Evolutionary conservation across 2,113 vertebrate species (phyloP).

Genomic region (Eulemur rufifrons): DNA sequence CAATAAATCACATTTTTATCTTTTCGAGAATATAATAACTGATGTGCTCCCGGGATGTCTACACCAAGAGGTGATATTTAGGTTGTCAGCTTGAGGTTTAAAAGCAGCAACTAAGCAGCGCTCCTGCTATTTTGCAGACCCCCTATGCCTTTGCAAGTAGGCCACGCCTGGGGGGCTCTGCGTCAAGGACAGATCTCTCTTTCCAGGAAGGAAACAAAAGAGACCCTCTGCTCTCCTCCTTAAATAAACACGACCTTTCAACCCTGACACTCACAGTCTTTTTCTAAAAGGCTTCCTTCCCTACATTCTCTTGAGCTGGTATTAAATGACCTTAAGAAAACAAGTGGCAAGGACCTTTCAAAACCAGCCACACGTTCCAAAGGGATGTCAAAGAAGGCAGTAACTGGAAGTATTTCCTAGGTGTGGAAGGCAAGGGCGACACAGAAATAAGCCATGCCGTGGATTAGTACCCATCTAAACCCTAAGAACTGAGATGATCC

Average conservation of each 20-base stretch:
- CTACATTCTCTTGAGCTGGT: too few relatives aligned
- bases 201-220: neutral
- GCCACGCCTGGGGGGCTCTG: neutral
- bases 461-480: neutral
- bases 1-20: neutral
- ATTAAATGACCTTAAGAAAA: neutral
- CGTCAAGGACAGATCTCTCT: neutral
- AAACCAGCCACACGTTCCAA: neutral
- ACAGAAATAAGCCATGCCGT: neutral
- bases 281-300: neutral
- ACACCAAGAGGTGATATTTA: neutral
- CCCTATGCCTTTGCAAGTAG: neutral
- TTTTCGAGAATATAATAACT: neutral
- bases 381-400: neutral
- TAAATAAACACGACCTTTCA: conserved; percentile 28
- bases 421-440: neutral
- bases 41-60: neutral
- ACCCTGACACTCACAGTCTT: neutral
- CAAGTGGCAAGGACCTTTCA: neutral
- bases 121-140: neutral
- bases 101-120: neutral
- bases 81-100: neutral
- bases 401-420: neutral
- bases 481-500: neutral
- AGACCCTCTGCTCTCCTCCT: neutral